These are phyloP conservation scores for Tympanoctomys barrerae DNA, from an alignment of 2,797 vertebrate genomes.

Conservation along the genomic window DNA sequence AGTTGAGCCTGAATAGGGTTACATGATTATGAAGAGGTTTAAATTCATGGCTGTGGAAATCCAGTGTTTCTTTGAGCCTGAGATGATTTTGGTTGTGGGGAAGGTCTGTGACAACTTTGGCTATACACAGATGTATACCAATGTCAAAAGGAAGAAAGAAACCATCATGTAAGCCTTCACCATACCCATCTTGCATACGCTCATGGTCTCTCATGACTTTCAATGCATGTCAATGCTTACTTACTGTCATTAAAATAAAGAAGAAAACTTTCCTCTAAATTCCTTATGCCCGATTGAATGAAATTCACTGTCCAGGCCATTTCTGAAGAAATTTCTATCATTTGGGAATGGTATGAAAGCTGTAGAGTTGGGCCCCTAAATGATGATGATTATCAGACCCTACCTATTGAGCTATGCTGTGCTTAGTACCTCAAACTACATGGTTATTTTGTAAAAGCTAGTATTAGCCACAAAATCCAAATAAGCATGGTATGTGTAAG, in stretches of 20 bases:
- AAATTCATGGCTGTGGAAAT: background rate
- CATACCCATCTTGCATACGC: background rate
- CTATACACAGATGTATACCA: background rate
- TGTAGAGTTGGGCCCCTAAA: background rate
- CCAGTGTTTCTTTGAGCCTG: background rate
- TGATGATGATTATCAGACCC: background rate
- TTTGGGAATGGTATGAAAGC: background rate
- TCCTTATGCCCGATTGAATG: background rate
- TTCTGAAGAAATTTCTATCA: constrained; percentile 10
- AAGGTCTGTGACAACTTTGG: background rate
- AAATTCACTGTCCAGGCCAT: background rate
- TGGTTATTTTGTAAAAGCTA: background rate
- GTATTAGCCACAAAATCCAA: background rate
- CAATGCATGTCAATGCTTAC: background rate
- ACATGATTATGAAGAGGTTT: background rate
- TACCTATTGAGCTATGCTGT: background rate
- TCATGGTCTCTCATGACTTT: background rate
- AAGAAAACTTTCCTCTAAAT: background rate
- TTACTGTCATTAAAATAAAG: background rate
- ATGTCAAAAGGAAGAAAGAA: background rate
- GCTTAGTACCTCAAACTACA: background rate
- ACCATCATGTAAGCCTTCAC: background rate
- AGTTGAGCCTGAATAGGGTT: background rate
- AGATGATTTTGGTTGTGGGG: background rate
- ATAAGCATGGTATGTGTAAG: background rate